Base-by-base conservation (phyloP, 2,113 vertebrate genomes). In the Rhinogobius similis region DNA sequence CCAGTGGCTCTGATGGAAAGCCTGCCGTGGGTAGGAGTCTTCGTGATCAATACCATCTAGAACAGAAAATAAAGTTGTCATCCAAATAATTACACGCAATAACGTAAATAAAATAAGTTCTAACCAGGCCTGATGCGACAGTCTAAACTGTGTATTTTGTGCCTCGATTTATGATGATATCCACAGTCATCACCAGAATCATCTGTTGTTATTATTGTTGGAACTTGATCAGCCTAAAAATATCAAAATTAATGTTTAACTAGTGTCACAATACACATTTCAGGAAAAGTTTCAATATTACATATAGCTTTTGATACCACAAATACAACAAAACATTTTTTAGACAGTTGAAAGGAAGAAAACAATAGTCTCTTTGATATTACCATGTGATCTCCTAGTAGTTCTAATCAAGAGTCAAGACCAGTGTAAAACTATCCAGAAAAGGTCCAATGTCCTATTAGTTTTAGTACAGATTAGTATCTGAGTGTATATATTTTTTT, bases 91-190 rank as follows among this genome's bases (percentile, higher is more conserved):
- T 52, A 23, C 11, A 52, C 9, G 23, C 23, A 26, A 1, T 21
- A 1, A 41, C 7, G 13, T 38, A 39, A 23, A 70, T 14, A 10
- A 41, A 44, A 0, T 5, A 20, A 1, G 10, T 18, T 82, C 94
- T 95, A 86, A 98, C 96, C 96, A n/a, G 94, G 90, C 72, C 94
- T 92, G 82, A 76, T 93, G 62, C 93, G 81, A 67, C 92, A 92
- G 87, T 95, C 90, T 0, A 92, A 68, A 10, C 92, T 88, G 46
- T 75, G 92, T 66, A 87, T 89, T 85, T 86, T 90, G 26, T 90
- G 91, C 62, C 86, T 92, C 0, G 77, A 64, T 27, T 86, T 93
- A 65, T 68, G 76, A 38, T 72, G 85, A 82, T 90, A 93, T 55
- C 82, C 90, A 72, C 91, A 92, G 81, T 93, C 92, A 0, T 91